Conservation (phyloP, 2,888 invertebrate species). For the Limnephilus auricula region DNA sequence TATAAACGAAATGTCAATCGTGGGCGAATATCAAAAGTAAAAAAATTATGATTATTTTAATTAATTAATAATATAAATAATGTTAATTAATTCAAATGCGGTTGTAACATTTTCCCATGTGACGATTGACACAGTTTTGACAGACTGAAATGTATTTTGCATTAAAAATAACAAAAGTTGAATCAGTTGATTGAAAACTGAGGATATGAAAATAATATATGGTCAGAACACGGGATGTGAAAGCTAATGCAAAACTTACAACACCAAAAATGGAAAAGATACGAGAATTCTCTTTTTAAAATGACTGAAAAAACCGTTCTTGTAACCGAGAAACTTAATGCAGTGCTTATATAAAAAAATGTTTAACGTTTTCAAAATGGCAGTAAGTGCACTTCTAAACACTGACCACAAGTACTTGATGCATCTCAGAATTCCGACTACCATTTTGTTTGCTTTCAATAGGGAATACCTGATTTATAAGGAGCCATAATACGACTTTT, state of each 20-base stretch:
- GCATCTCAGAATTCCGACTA: background rate
- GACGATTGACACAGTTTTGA: background rate
- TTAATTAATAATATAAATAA: no score
- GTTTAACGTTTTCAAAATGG: background rate
- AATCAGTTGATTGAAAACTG: background rate
- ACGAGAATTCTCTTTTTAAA: background rate
- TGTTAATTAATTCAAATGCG: background rate
- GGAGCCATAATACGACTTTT: slow-evolving; percentile 25
- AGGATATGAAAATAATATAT: background rate
- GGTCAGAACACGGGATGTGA: background rate
- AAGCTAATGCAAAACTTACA: slow-evolving; percentile 4
- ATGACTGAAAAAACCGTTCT: background rate
- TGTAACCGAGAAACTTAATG: background rate
- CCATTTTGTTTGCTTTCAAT: slow-evolving; percentile 11
- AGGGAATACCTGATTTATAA: background rate
- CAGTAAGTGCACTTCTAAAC: background rate
- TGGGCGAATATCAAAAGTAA: background rate
- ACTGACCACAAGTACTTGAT: background rate
- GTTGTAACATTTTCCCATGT: background rate
- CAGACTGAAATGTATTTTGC: background rate
- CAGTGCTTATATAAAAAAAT: background rate
- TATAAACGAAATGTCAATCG: background rate
- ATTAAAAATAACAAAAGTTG: background rate
- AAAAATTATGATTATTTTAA: background rate
- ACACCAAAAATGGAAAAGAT: background rate